Conservation (phyloP, 1,140 invertebrate genomes). For the Coptotermes formosanus region DNA sequence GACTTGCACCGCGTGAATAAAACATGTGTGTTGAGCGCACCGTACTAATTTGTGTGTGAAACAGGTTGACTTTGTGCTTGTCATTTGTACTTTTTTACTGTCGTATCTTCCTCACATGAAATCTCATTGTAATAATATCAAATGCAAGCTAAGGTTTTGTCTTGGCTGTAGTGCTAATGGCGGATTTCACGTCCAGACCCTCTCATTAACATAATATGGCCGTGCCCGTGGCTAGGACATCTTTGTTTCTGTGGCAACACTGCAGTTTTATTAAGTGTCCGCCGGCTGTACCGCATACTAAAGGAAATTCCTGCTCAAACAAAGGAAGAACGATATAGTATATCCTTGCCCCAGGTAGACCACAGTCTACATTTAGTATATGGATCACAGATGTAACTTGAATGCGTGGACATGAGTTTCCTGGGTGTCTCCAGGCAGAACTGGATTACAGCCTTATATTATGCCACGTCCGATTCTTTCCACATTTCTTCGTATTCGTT, state of each 20-base stretch:
- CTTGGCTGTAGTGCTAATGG: background rate
- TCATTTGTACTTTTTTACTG: background rate
- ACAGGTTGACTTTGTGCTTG: background rate
- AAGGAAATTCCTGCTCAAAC: background rate
- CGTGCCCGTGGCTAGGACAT: background rate
- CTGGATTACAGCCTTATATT: too few relatives aligned
- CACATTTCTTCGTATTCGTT: too few relatives aligned
- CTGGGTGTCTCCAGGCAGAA: too few relatives aligned
- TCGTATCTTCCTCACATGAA: background rate
- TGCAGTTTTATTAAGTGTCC: too few relatives aligned
- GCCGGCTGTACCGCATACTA: background rate
- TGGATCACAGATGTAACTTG: too few relatives aligned
- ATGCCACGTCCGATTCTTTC: too few relatives aligned
- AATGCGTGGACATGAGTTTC: too few relatives aligned
- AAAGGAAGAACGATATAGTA: background rate
- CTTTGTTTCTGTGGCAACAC: background rate
- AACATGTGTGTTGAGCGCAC: background rate
- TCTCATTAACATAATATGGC: conserved; percentile 13
- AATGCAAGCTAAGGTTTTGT: background rate
- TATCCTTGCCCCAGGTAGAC: background rate
- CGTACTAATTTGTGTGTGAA: background rate
- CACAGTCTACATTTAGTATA: too few relatives aligned
- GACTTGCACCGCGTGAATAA: background rate
- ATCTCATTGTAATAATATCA: background rate
- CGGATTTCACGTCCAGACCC: conserved; percentile 7